Conservation (phyloP, 2,797 vertebrate species). For the Rhinatrema bivittatum region DNA sequence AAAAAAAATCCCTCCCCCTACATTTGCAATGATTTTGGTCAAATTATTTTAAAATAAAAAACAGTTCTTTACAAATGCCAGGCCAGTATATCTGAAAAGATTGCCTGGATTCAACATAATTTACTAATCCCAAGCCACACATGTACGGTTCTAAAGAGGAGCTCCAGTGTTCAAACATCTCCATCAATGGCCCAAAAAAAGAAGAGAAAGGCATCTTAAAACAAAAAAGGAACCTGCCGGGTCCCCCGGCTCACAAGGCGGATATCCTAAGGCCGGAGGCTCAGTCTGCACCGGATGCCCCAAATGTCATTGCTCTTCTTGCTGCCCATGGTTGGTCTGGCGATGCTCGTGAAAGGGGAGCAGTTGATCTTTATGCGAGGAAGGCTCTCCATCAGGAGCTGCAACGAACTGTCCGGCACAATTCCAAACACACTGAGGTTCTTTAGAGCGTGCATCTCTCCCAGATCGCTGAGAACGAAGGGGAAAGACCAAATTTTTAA, state of each 20-base stretch:
- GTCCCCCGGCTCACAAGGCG: background rate
- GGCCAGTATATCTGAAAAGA: background rate
- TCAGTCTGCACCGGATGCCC: constrained; percentile 69
- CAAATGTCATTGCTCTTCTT: constrained; percentile 64
- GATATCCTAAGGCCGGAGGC: constrained; percentile 23
- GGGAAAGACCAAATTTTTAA: too few species aligned
- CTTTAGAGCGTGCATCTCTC: constrained; percentile 58
- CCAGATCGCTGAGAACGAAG: constrained; percentile 64
- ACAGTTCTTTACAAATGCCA: background rate
- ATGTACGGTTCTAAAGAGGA: too few species aligned
- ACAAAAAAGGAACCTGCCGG: too few species aligned
- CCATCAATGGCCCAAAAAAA: too few species aligned
- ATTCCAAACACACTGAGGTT: constrained; percentile 84
- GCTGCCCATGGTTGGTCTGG: constrained; percentile 64
- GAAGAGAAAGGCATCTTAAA: too few species aligned
- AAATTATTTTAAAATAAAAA: too few species aligned
- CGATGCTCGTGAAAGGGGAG: constrained; percentile 68
- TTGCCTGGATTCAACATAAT: too few species aligned
- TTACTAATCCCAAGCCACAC: too few species aligned
- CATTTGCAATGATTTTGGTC: too few species aligned
- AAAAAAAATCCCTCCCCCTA: too few species aligned
- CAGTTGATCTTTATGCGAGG: constrained; percentile 73
- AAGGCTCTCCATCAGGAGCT: constrained; percentile 63
- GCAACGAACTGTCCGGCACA: constrained; percentile 63
- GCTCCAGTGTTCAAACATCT: too few species aligned